These are phyloP conservation scores for Bettongia penicillata DNA, from an alignment of 2,113 vertebrate genomes.

Conservation along the genomic window DNA sequence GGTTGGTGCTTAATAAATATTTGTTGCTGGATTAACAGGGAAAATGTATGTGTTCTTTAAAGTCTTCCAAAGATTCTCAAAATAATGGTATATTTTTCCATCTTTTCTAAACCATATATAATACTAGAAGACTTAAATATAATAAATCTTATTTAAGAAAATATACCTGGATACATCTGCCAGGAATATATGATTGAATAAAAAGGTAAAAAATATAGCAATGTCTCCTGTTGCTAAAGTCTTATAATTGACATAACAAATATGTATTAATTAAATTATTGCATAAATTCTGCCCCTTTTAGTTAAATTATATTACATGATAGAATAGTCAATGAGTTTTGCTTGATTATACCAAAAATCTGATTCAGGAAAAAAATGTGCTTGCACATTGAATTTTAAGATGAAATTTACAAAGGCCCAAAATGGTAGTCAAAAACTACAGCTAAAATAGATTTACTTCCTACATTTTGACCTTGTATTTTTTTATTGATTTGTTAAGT, in stretches of 20 bases:
- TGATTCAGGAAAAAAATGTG: neutral
- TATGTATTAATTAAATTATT: neutral
- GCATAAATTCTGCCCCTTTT: neutral
- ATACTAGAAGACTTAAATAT: neutral
- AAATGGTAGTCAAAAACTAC: neutral
- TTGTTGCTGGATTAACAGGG: neutral
- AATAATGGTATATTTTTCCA: neutral
- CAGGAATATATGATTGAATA: neutral
- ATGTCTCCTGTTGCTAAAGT: neutral
- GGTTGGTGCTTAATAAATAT: neutral
- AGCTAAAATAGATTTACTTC: constrained; percentile 42
- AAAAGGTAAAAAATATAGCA: neutral
- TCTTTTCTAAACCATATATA: neutral
- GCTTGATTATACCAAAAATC: neutral
- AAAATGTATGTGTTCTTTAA: neutral
- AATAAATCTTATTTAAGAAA: neutral
- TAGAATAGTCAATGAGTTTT: neutral
- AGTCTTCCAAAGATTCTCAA: neutral
- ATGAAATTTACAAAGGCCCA: constrained; percentile 39
- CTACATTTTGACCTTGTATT: constrained; percentile 50
- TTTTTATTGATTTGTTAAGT: constrained; percentile 56
- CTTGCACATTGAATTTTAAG: constrained; percentile 18
- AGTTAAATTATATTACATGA: neutral
- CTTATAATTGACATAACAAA: neutral
- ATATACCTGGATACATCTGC: neutral